Base-by-base conservation (phyloP, 2,797 vertebrate genomes). In the Falco rusticolus region DNA sequence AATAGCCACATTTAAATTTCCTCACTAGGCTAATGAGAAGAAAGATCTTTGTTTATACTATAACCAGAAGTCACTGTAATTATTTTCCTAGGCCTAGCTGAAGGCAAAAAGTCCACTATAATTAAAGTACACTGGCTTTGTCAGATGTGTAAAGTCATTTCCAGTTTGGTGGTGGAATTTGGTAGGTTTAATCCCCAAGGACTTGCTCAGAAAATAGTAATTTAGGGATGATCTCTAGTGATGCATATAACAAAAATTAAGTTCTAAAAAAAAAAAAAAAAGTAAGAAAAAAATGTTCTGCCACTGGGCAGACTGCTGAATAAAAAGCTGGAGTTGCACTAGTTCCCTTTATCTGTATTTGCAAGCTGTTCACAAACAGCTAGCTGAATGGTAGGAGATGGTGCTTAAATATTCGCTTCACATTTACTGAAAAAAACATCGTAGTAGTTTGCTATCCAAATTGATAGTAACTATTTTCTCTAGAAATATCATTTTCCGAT, bases 321-420 rank as follows among this genome's bases (percentile, higher is more conserved):
- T 89, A 92, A 94, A 97, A 95, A 80, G 68, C 54, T 59, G 8
- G 60, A 87, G n/a, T 77, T 94, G 39, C 69, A 76, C 95, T 96
- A 89, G n/a, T 43, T 80, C 53, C 51, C 12, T 13, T 94, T 97
- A 94, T 97, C 96, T 94, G 74, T 79, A 75, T 95, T 96, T 97
- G 91, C 84, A 97, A 97, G 95, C 96, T 96, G 94, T 93, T 97
- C 89, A 90, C 71, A 94, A 95, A 96, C 45, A 92, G 47, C 34
- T n/a, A 61, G 61, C 68, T 13, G 53, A 90, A 89, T 45, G 78
- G 80, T 24, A 72, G 17, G 69, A 84, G 26, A 90, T 87, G 82
- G 90, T 74, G 54, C 70, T 95, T 83, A 93, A 93, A 85, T 84
- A 96, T 86, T 95, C 61, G 88, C 34, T 79, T 83, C 33, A 33